Base-by-base conservation (phyloP, 2,888 invertebrate genomes). In the Notodonta ziczac region DNA sequence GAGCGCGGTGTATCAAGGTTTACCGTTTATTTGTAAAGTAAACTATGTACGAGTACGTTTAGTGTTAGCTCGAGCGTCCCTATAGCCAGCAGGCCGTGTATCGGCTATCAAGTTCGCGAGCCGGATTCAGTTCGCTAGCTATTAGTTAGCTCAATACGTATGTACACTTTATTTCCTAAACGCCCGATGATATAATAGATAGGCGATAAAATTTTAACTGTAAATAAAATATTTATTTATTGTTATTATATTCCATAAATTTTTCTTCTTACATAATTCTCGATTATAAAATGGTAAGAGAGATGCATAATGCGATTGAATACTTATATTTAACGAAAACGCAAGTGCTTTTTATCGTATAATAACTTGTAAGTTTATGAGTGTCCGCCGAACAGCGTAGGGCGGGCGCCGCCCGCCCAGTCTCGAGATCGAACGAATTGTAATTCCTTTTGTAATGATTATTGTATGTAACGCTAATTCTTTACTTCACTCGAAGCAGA, bases 151-250 rank as follows among this genome's bases (percentile, higher is more conserved):
- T 80, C 61, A 24, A 24, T 24, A 24, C 71, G 70, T 78, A 55
- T 67, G 65, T 76, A 73, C 67, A 76, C 72, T 83, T 83, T 68
- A 80, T 86, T 86, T 87, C 76, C 78, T 78, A 76, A 80, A 81
- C 84, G 85, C 87, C 88, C 83, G 74, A 86, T 78, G 76, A 76
- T 82, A 81, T 84, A 86, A 91, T 93, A 92, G 91, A 89, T 92
- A 91, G 92, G 91, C 86, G 85, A 89, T 88, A 89, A 90, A 89
- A 87, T 78, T 84, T 90, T 88, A 84, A 88, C 85, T 93, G 93
- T 93, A 93, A 90, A 93, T 93, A 93, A 92, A 89, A 92, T 89
- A 90, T 91, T 92, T 92, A 93, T 93, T 93, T 93, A 88, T 87
- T 91, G 91, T 93, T 93, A 89, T 89, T 84, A 91, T 92, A 91